Evolutionary conservation across 2,888 invertebrate species (phyloP), one percentile per base, ranked within the genome.

Genomic region (Heliothis peltigera): DNA sequence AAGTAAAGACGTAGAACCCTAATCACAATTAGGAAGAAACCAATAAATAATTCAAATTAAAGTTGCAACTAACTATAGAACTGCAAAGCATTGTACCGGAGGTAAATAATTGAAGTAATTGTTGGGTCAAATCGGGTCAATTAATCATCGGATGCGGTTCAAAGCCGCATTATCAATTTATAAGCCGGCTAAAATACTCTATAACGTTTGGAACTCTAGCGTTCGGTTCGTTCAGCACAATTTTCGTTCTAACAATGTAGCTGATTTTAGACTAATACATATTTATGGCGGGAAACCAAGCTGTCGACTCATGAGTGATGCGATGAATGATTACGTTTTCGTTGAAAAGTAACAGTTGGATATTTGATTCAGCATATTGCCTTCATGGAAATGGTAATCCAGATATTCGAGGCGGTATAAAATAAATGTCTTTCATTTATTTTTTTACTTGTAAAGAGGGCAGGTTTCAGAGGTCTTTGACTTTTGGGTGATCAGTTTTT

Each of bases 31-130:
- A 79, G 66, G 64, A 69, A 81, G 76, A 71, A 44, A 61, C 57
- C 63, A 64, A 77, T 81, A 70, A 70, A 81, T 84, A 78, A 85
- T 85, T 82, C 80, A 84, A 84, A 86, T 87, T 81, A 84, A 80
- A 79, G 76, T 70, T 77, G 79, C 82, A 76, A 71, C 21, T 22
- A 64, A 55, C 58, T 76, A 88, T 87, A 81, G 79, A 82, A 84
- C 80, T 82, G 84, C 84, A 88, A 80, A 59, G 47, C 17, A 49
- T 47, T 42, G 52, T 55, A 89, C 93, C 91, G 92, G 93, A 92
- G 92, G 91, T 91, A 91, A 92, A 93, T 94, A 92, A 94, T 95
- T 94, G 91, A 91, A 91, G 92, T 90, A 93, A 94, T 94, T 94
- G 92, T 85, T 87, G 84, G 92, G 93, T 93, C 91, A 89, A 89